phyloP scores from a whole-genome alignment of 2,888 invertebrate species.

The Dichetophora obliterata region DNA sequence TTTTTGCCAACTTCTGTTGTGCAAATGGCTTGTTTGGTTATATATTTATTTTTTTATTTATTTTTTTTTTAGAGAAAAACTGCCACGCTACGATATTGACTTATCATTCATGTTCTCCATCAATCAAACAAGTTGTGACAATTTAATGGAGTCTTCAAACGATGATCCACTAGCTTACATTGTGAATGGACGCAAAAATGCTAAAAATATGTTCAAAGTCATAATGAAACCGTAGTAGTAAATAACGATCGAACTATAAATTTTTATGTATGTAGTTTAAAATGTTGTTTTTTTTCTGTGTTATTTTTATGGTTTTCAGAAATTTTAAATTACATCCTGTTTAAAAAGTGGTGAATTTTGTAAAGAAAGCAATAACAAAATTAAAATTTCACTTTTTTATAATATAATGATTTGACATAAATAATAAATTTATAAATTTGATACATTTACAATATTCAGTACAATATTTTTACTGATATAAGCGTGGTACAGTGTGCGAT shows the following conservation, averaged over 20 bases:
- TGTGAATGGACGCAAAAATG: conserved; percentile 61
- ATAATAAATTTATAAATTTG: too few relatives aligned
- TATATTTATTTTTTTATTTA: too few relatives aligned
- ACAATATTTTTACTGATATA: too few relatives aligned
- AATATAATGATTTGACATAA: too few relatives aligned
- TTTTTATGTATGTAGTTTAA: neutral
- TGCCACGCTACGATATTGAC: conserved; percentile 82
- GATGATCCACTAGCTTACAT: conserved; percentile 67
- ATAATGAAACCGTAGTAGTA: conserved; percentile 49
- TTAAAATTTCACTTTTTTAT: too few relatives aligned
- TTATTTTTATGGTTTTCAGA: neutral
- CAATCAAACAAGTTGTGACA: conserved; percentile 75
- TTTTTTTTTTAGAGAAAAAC: conserved; percentile 62
- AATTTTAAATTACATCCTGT: too few relatives aligned
- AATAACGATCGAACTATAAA: too few relatives aligned
- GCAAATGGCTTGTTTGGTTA: conserved; percentile 11
- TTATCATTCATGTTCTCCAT: conserved; percentile 87
- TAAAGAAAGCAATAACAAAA: too few relatives aligned
- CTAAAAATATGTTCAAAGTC: conserved; percentile 60
- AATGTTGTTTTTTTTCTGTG: neutral
- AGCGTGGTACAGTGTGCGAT: too few relatives aligned
- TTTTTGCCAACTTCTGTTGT: neutral
- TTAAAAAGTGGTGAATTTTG: too few relatives aligned
- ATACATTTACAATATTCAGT: too few relatives aligned
- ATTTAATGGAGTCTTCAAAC: conserved; percentile 63